Evolutionary conservation across 1,140 invertebrate species (phyloP).

Genomic region (Pentalonia nigronervosa): DNA sequence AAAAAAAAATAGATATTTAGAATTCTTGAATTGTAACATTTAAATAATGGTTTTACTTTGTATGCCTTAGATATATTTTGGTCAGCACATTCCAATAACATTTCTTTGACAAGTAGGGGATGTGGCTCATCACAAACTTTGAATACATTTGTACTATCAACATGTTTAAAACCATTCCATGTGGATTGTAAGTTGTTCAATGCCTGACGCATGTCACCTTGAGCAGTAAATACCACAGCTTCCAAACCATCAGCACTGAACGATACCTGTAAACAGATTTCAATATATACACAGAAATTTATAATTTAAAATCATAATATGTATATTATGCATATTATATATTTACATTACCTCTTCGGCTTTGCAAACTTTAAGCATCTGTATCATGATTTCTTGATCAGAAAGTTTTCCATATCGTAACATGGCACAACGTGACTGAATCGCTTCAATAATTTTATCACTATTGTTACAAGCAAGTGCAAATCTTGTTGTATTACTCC

Average conservation of each 20-base stretch:
- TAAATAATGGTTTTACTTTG: constrained; percentile 68
- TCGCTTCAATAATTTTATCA: constrained; percentile 99
- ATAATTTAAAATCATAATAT: constrained; percentile 21
- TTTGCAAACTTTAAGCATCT: constrained; percentile 78
- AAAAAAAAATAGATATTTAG: neutral
- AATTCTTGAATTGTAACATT: constrained; percentile 33
- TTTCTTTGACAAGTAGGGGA: constrained; percentile 90
- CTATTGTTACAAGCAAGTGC: constrained; percentile 98
- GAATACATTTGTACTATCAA: constrained; percentile 96
- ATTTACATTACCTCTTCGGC: constrained; percentile 72
- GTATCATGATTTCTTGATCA: constrained; percentile 88
- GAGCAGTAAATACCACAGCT: constrained; percentile 96
- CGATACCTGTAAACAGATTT: constrained; percentile 68
- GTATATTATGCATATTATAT: constrained; percentile 34
- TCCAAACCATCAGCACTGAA: constrained; percentile 94
- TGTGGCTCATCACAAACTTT: constrained; percentile 99
- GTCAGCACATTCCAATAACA: constrained; percentile 85
- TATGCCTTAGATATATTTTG: constrained; percentile 89
- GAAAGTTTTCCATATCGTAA: constrained; percentile 90
- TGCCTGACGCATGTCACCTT: constrained; percentile 97
- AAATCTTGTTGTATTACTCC: constrained; percentile 96
- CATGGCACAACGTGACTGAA: constrained; percentile 98
- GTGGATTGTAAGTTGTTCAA: constrained; percentile 99
- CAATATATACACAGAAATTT: neutral
- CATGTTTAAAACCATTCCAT: constrained; percentile 89